These are phyloP conservation scores for Digitonthophagus gazella DNA, from an alignment of 2,888 invertebrate species.

Conservation along the genomic window DNA sequence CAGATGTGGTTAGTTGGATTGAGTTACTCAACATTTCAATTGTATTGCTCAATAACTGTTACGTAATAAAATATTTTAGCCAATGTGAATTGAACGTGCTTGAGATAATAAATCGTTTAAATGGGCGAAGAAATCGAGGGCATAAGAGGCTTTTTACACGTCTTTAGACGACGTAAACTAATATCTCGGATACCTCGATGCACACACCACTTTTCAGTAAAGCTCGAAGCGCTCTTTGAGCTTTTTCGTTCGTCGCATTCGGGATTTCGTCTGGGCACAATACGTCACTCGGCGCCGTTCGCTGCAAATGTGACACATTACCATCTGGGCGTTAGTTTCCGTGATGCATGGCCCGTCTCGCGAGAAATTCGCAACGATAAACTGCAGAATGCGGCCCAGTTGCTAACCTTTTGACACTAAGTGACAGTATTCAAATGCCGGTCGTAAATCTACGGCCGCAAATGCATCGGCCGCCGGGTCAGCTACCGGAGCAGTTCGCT, in stretches of 20 bases:
- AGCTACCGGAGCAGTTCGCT: not conserved
- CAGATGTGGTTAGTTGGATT: not conserved
- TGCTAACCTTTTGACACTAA: conserved; percentile 26
- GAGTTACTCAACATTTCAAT: not conserved
- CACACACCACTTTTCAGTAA: not conserved
- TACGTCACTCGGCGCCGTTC: conserved; percentile 11
- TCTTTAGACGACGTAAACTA: not conserved
- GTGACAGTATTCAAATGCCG: conserved; percentile 25
- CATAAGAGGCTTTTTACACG: no score
- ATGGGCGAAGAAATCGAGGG: not conserved
- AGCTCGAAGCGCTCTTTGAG: not conserved
- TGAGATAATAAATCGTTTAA: not conserved
- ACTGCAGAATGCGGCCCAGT: conserved; percentile 26
- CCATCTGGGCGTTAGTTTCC: conserved; percentile 20
- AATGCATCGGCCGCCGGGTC: conserved; percentile 11
- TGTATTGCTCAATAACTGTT: not conserved
- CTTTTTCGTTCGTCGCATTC: not conserved
- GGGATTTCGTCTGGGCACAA: not conserved
- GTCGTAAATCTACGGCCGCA: conserved; percentile 23
- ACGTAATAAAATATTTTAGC: not conserved
- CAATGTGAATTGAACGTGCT: not conserved
- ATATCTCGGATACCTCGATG: not conserved
- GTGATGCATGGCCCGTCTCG: conserved; percentile 23
- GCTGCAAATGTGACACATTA: conserved; percentile 25
- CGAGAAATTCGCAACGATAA: conserved; percentile 25